A percentile compares a stretch with the other conserved stretches of the same genome.
These are phyloP conservation scores for Leptinotarsa texana DNA, from an alignment of 1,140 invertebrate genomes.

Conservation along the genomic window DNA sequence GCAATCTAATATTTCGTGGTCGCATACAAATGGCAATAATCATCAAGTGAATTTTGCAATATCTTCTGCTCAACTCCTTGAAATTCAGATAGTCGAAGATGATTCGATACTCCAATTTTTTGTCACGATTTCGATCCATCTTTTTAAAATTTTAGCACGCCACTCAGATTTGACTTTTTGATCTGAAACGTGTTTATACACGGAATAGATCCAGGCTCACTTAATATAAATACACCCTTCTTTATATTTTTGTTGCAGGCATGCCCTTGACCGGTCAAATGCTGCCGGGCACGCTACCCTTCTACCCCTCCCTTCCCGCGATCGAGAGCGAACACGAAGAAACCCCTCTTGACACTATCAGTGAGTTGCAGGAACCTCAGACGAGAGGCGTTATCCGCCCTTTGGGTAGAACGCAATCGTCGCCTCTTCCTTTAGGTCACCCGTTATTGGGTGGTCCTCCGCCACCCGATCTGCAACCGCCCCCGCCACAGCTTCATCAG, in stretches of 20 bases:
- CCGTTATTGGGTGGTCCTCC: slow-evolving; percentile 77
- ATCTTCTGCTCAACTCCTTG: too few relatives aligned
- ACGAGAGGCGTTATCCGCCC: slow-evolving; percentile 63
- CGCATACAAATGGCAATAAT: too few relatives aligned
- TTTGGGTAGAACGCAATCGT: slow-evolving; percentile 89
- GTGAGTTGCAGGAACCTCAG: slow-evolving; percentile 54
- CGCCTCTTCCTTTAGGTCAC: slow-evolving; percentile 91
- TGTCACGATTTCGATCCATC: too few relatives aligned
- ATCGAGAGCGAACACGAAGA: slow-evolving; percentile 60
- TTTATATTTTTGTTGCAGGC: slow-evolving; percentile 40
- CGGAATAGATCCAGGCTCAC: too few relatives aligned
- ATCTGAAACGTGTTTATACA: too few relatives aligned
- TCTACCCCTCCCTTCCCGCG: slow-evolving; percentile 73
- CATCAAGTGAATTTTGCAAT: too few relatives aligned
- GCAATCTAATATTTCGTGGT: too few relatives aligned
- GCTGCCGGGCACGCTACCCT: slow-evolving; percentile 73
- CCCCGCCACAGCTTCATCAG: slow-evolving; percentile 43
- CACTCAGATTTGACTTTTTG: too few relatives aligned
- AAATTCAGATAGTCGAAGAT: too few relatives aligned
- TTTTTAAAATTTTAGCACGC: too few relatives aligned
- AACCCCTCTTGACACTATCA: slow-evolving; percentile 56
- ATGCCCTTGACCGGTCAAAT: slow-evolving; percentile 75
- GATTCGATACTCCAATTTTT: too few relatives aligned
- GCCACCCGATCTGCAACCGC: slow-evolving; percentile 49
- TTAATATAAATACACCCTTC: too few relatives aligned